Evolutionary conservation across 2,888 invertebrate genomes (phyloP).

Genomic region (Ypsolopha sequella): DNA sequence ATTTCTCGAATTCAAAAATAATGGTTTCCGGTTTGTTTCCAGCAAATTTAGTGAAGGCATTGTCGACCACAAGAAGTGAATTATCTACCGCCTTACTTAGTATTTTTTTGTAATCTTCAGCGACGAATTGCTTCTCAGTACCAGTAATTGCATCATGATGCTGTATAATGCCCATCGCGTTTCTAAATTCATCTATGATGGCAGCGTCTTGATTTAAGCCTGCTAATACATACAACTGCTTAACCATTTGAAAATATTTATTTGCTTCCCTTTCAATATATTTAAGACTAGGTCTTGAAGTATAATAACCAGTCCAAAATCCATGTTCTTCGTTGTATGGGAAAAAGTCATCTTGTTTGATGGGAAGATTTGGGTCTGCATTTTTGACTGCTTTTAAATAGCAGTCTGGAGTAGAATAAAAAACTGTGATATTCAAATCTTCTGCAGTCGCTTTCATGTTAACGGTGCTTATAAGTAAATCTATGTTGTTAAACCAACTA

Average conservation of each 20-base stretch:
- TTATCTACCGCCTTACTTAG: constrained; percentile 76
- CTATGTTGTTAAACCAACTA: constrained; percentile 87
- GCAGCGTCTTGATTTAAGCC: constrained; percentile 62
- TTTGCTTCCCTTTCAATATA: constrained; percentile 70
- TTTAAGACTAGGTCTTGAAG: constrained; percentile 76
- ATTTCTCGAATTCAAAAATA: too few relatives aligned
- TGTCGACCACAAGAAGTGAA: constrained; percentile 63
- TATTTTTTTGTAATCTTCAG: constrained; percentile 86
- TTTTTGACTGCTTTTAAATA: constrained; percentile 85
- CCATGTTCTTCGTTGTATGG: constrained; percentile 90
- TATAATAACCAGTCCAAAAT: constrained; percentile 95
- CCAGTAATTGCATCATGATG: constrained; percentile 95
- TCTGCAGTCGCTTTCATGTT: constrained; percentile 74
- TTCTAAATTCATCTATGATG: constrained; percentile 74
- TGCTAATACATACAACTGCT: constrained; percentile 78
- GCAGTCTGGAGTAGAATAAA: constrained; percentile 90
- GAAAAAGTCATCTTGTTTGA: constrained; percentile 90
- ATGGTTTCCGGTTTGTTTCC: too few relatives aligned
- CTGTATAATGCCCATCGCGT: constrained; percentile 88
- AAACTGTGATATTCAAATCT: constrained; percentile 75
- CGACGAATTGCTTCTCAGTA: constrained; percentile 88
- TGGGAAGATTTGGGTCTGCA: constrained; percentile 71
- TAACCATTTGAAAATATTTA: constrained; percentile 76
- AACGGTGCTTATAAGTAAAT: constrained; percentile 69
- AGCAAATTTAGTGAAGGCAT: constrained; percentile 68